Base-by-base conservation (phyloP, 2,888 invertebrate genomes). In the Mythimna loreyi region DNA sequence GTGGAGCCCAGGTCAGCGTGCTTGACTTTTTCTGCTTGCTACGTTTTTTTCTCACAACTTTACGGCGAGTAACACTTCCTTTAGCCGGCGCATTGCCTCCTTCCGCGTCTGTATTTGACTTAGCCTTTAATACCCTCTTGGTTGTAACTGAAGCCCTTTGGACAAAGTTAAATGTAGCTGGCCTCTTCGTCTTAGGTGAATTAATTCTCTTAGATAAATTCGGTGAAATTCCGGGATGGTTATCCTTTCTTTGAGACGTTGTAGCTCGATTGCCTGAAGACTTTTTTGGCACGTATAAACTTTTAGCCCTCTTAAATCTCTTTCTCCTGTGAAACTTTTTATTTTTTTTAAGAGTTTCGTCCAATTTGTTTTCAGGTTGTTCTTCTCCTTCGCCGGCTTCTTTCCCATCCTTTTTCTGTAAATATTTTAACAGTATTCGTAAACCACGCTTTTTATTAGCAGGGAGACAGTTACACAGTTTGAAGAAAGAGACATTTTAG, bases 241-340 rank as follows among this genome's bases (percentile, higher is more conserved):
- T 75, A 11, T 83, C 73, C 45, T 85, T 84, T 40, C 66, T 67
- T 21, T 85, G 86, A 3, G 86, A 86, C 6, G 71, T 79, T 11
- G 81, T 81, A 16, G 68, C 65, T 47, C 71, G 40, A 45, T 57
- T 28, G 1, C 23, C 53, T 5, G 62, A 40, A 4, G 57, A 58
- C 45, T 68, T 75, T 5, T 56, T 49, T 1, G 86, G 79, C 3
- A 79, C 56, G 45, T 75, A 78, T 61, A 87, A 67, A 68, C 87
- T 91, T 74, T 87, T 90, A 0, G 83, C 66, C 65, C 76, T 87
- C 72, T 79, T 88, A 3, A 85, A 64, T 72, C 86, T 89, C 72
- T 85, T 88, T 79, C 81, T 81, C 19, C 28, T 61, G 67, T 75
- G 66, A 33, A 47, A 65, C 4, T 36, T 74, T 80, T 87, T 90